Percentiles rank a stretch among this genome's conserved stretches.
phyloP scores from a whole-genome alignment of 2,888 invertebrate species.

The Andricus quercusramuli region DNA sequence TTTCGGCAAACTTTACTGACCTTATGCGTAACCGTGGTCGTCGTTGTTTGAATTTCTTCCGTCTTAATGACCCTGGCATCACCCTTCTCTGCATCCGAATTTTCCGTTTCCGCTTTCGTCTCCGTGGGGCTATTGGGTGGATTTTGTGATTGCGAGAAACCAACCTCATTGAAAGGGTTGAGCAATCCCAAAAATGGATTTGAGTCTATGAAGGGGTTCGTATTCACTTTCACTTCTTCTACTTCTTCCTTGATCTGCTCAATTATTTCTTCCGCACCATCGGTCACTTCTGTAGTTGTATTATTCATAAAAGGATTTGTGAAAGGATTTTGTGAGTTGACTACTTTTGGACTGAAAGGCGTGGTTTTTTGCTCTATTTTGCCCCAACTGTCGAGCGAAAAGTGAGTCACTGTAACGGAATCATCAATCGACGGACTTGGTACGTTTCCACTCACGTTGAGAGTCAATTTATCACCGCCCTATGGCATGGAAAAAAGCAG shows the following conservation, averaged over 20 bases:
- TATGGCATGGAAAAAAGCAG: conserved; percentile 70
- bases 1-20: conserved; percentile 61
- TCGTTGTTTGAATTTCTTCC: conserved; percentile 72
- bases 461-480: conserved; percentile 86
- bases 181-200: conserved; percentile 78
- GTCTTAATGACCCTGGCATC: conserved; percentile 71
- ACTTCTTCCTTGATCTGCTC: conserved; percentile 47
- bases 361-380: conserved; percentile 79
- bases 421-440: conserved; percentile 69
- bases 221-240: conserved; percentile 72
- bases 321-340: conserved; percentile 76
- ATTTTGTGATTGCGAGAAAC: conserved; percentile 48
- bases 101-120: conserved; percentile 52
- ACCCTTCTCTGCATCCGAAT: conserved; percentile 63
- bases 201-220: conserved; percentile 79
- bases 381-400: conserved; percentile 80
- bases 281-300: conserved; percentile 47
- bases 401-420: conserved; percentile 83
- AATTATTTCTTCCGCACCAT: conserved; percentile 26
- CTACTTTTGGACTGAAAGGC: conserved; percentile 69
- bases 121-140: conserved; percentile 30
- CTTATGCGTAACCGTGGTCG: conserved; percentile 72
- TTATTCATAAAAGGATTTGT: conserved; percentile 74
- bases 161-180: conserved; percentile 73
- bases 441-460: conserved; percentile 82